Conservation (phyloP, 2,113 vertebrate species). For the Madoqua kirkii region DNA sequence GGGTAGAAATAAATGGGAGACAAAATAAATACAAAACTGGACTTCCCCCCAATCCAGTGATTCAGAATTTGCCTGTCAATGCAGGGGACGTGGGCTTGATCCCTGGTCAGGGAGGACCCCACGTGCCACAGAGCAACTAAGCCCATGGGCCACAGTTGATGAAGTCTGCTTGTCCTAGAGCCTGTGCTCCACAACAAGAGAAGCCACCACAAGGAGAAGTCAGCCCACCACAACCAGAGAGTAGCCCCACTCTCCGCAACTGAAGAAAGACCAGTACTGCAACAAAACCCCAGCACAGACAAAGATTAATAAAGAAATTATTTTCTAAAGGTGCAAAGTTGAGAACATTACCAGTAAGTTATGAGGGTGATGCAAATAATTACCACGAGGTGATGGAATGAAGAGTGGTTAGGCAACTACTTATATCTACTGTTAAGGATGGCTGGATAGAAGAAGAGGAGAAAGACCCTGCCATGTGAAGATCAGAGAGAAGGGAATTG, state of each 20-base stretch:
- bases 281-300: background rate
- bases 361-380: background rate
- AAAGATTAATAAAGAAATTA: background rate
- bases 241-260: background rate
- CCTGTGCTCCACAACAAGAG: background rate
- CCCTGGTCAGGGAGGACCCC: background rate
- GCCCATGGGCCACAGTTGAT: background rate
- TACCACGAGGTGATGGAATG: background rate
- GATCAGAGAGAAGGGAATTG: background rate
- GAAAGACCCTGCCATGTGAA: background rate
- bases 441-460: background rate
- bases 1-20: rapidly evolving
- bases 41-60: background rate
- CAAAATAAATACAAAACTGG: background rate
- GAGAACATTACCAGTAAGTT: background rate
- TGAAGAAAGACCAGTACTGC: background rate
- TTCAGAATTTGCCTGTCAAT: background rate
- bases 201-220: background rate
- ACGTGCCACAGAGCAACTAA: background rate
- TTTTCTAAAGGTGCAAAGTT: background rate
- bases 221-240: background rate
- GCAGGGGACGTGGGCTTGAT: background rate
- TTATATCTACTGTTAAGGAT: background rate
- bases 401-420: no score
- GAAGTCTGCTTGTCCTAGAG: background rate